Base-by-base conservation (phyloP, 2,113 vertebrate species). In the Telmatochromis sp. region DNA sequence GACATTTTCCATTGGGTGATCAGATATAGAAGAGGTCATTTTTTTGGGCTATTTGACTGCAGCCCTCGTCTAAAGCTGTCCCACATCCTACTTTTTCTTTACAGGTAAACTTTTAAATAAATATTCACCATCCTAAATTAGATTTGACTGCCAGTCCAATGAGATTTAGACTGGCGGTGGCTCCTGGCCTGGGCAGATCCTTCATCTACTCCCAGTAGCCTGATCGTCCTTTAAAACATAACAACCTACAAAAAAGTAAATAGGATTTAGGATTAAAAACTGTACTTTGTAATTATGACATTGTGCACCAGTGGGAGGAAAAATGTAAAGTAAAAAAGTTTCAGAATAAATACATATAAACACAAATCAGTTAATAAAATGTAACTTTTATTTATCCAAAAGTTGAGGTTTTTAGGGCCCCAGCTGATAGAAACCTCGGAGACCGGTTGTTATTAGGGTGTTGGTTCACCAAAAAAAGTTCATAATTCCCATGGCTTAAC, bases 381-480 rank as follows among this genome's bases (percentile, higher is more conserved):
- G 10, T 31, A 3, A 11, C 23, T 28, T 75, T 50, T 47, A 75
- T 50, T 75, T 50, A 5, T 50, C 42, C 23, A 31, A 75, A 75
- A 50, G 42, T 19, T 19, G 23, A 75, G 0, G 15, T 7, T 47
- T 78, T 73, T 73, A 73, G 40, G 13, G 47, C 7, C 10, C 47
- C 45, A 13, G 26, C 26, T 12, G 45, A 78, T 33, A 50, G 35
- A 84, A 80, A 23, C 73, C 13, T 57, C 9, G 2, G 9, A 73
- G 14, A 28, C 1, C 1, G 4, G 13, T 47, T 57, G 55, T 55
- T 71, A 17, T 86, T 82, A 28, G 58, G 51, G 53, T 57, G 78
- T 53, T 1, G 81, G 81, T 91, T 92, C 35, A 84, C 87, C 83
- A 86, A 85, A 90, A 89, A 81, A n/a, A n/a, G n/a, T 54, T 40